These are phyloP conservation scores for Thumatha senex DNA, from an alignment of 2,888 invertebrate genomes.

Conservation along the genomic window DNA sequence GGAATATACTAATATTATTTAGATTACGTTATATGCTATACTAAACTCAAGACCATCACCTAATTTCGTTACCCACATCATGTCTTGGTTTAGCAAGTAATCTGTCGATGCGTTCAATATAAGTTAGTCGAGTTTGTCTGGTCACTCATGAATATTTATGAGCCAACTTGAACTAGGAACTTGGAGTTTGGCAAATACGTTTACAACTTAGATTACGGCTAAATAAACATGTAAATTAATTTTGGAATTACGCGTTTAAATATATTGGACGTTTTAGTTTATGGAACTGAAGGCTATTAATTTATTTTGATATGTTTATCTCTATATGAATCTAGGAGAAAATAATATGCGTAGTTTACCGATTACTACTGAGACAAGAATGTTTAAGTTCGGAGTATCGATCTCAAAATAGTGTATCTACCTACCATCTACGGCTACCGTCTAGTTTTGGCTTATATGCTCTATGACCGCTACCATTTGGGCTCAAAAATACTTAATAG, in stretches of 20 bases:
- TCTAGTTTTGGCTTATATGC: no score
- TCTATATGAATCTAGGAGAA: no score
- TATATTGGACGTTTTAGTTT: slow-evolving; percentile 2
- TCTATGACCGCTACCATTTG: no score
- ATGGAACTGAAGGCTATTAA: background rate
- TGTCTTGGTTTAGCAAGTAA: no score
- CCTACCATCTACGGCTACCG: no score
- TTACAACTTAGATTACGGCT: slow-evolving; percentile 32
- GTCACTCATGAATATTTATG: slow-evolving; percentile 50
- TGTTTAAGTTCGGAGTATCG: no score
- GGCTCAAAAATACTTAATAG: no score
- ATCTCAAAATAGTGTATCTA: no score
- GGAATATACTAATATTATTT: no score
- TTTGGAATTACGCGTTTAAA: slow-evolving; percentile 8
- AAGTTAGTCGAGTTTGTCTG: slow-evolving; percentile 46
- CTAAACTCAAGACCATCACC: background rate
- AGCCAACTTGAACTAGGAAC: slow-evolving; percentile 34
- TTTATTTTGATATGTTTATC: no score
- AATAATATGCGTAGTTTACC: no score
- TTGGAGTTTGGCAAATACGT: slow-evolving; percentile 38
- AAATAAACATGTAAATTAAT: slow-evolving; percentile 33
- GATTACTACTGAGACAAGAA: no score
- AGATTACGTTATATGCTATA: background rate
- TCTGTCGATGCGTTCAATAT: slow-evolving; percentile 46
- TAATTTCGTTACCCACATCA: background rate